Conservation (phyloP, 2,113 vertebrate species). For the Grammomys dolichurus region DNA sequence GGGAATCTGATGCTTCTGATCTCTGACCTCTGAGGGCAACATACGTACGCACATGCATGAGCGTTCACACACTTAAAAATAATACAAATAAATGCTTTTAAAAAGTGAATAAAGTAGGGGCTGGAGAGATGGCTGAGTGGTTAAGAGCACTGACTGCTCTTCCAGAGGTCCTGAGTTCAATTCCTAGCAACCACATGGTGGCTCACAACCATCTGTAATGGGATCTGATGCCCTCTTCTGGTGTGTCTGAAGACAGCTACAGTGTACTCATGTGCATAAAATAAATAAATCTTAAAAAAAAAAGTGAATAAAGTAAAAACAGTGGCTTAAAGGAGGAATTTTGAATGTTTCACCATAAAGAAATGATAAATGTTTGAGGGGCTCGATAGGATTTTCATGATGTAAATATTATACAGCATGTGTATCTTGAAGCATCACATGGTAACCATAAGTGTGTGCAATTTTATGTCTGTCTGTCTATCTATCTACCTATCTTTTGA, state of each 20-base stretch:
- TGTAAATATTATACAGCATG: background rate
- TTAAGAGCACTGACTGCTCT: too few relatives aligned
- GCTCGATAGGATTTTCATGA: background rate
- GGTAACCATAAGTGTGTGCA: background rate
- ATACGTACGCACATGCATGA: background rate
- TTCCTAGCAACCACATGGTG: too few relatives aligned
- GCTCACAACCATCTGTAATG: too few relatives aligned
- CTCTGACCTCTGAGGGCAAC: background rate
- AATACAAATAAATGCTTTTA: background rate
- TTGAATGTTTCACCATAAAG: background rate
- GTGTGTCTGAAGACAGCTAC: too few relatives aligned
- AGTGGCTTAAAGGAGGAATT: background rate
- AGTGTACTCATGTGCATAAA: too few relatives aligned
- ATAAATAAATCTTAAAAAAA: background rate
- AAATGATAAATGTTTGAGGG: background rate
- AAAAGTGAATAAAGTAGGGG: background rate
- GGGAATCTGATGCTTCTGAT: background rate
- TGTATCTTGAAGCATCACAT: background rate
- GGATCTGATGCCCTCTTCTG: too few relatives aligned
- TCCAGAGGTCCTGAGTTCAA: too few relatives aligned
- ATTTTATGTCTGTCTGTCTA: background rate
- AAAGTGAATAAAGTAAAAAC: background rate
- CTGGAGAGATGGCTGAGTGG: too few relatives aligned
- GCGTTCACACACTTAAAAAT: background rate
- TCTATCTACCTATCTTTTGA: background rate